phyloP scores from a whole-genome alignment of 2,113 vertebrate genomes.

The Pyxicephalus adspersus region DNA sequence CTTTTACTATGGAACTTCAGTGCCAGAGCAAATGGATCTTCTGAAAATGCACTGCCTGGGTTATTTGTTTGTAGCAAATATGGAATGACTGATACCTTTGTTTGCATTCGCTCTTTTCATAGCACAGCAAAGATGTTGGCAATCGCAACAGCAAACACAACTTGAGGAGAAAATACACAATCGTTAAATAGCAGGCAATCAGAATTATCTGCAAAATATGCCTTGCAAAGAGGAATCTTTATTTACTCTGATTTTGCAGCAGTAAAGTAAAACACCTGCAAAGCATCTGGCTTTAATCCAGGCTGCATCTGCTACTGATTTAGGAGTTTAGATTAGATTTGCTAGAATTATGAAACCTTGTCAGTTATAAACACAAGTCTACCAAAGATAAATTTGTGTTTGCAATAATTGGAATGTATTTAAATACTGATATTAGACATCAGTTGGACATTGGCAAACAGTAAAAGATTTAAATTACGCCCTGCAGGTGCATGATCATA shows the following conservation, averaged over 20 bases:
- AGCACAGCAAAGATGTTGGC: neutral
- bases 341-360: constrained; percentile 1
- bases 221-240: constrained; percentile 21
- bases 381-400: no score
- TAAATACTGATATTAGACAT: no score
- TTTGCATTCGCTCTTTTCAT: constrained; percentile 4
- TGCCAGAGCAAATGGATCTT: constrained; percentile 30
- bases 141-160: neutral
- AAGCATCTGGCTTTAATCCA: constrained; percentile 46
- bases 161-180: neutral
- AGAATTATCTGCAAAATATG: constrained; percentile 41
- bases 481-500: no score
- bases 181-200: constrained; percentile 21
- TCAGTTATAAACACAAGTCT: constrained; percentile 18
- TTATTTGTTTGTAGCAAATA: constrained; percentile 37
- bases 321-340: constrained; percentile 25
- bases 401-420: no score
- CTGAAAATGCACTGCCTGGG: constrained; percentile 29
- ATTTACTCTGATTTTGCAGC: constrained; percentile 9
- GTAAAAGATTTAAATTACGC: no score
- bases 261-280: constrained; percentile 36
- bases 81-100: constrained; percentile 18
- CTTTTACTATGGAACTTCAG: constrained; percentile 16
- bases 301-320: constrained; percentile 28
- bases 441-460: no score